A percentile compares a stretch with the other conserved stretches of the same genome.
Evolutionary conservation across 30 jellyfish, hydroid and myxozoan genomes (phyloP).

Genomic region (Clytia hemisphaerica): DNA sequence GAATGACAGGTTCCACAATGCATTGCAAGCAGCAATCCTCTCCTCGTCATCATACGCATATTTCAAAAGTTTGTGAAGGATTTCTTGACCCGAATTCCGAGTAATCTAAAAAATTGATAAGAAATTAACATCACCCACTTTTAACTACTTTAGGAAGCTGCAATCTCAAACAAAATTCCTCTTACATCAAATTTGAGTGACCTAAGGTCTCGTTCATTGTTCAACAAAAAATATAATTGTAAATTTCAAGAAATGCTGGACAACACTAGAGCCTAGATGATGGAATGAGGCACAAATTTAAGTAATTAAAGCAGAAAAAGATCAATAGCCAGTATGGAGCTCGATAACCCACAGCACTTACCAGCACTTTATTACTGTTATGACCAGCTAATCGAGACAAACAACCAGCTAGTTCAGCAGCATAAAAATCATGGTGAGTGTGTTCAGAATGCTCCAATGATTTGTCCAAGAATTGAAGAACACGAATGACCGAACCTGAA

Average conservation of each 20-base stretch:
- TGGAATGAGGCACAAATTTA: not conserved
- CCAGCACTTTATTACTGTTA: conserved; percentile 43
- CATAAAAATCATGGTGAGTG: conserved; percentile 56
- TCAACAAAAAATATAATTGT: not conserved
- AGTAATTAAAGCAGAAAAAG: not conserved
- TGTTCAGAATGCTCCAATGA: conserved; percentile 61
- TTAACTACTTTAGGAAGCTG: too few species aligned
- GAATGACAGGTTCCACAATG: conserved; percentile 61
- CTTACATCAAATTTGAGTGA: not conserved
- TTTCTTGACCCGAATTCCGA: conserved; percentile 48
- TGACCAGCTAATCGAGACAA: conserved; percentile 62
- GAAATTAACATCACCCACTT: too few species aligned
- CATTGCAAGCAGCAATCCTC: conserved; percentile 40
- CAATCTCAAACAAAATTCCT: not conserved
- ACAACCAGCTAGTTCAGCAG: conserved; percentile 56
- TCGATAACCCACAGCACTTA: conserved; percentile 17
- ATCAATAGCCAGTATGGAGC: not conserved
- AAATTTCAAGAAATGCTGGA: too few species aligned
- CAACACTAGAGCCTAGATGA: not conserved
- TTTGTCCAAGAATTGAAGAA: conserved; percentile 57
- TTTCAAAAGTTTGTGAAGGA: conserved; percentile 31
- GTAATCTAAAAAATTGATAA: conserved; percentile 57
- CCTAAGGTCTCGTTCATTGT: not conserved
- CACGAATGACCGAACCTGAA: conserved; percentile 51
- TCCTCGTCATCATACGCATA: conserved; percentile 52